Conservation (phyloP, 2,888 invertebrate genomes). For the Seira sanloemensis region DNA sequence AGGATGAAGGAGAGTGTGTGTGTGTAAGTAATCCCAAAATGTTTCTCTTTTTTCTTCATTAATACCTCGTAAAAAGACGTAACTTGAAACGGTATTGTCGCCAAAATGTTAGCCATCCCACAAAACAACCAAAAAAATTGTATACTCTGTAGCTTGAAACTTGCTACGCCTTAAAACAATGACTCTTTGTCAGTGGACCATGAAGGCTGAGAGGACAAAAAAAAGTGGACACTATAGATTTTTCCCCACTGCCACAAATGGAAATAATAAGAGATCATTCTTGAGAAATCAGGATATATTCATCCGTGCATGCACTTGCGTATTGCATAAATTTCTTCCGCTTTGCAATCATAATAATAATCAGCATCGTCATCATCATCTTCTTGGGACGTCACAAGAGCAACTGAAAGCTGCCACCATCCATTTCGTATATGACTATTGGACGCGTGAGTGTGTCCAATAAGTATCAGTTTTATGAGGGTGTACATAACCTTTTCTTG, state of each 20-base stretch:
- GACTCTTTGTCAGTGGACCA: no score
- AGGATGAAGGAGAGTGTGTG: no score
- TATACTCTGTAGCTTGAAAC: no score
- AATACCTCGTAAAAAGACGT: conserved; percentile 32
- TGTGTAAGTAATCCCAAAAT: neutral
- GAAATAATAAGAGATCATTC: no score
- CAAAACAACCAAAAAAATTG: no score
- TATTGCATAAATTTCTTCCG: no score
- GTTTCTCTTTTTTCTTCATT: conserved; percentile 30
- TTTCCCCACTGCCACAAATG: no score
- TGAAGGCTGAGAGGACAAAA: no score
- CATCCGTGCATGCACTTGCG: no score
- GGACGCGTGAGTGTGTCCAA: conserved; percentile 45
- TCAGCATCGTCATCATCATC: conserved; percentile 2
- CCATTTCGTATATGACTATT: conserved; percentile 8
- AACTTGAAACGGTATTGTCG: conserved; percentile 34
- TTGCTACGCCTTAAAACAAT: neutral
- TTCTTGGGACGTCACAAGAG: neutral
- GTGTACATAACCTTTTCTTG: conserved; percentile 24
- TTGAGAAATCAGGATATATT: no score
- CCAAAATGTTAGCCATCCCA: neutral
- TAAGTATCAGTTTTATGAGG: conserved; percentile 56
- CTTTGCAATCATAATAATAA: conserved; percentile 11
- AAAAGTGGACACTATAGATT: no score
- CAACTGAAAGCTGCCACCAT: conserved; percentile 6